phyloP scores from a whole-genome alignment of 2,888 invertebrate species.

The Drosophila anomalata region DNA sequence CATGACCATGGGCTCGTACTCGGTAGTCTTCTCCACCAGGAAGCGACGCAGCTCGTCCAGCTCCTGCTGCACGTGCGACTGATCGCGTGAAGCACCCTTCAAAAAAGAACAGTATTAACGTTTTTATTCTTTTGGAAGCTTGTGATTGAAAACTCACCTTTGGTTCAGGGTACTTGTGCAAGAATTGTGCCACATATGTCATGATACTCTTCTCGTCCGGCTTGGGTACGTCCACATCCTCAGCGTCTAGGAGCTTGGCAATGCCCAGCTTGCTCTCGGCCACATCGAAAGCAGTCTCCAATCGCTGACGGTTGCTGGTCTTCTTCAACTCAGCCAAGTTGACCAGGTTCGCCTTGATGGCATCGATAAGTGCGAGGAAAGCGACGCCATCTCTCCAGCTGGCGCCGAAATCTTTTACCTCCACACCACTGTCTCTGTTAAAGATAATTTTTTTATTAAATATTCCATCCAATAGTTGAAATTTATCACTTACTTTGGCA shows the following conservation, averaged over 20 bases:
- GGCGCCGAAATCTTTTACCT: slow-evolving; percentile 96
- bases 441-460: neutral
- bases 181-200: slow-evolving; percentile 99
- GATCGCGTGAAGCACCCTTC: slow-evolving; percentile 88
- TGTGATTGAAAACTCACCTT: slow-evolving; percentile 84
- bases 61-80: slow-evolving; percentile 91
- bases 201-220: slow-evolving; percentile 99
- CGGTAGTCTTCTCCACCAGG: slow-evolving; percentile 91
- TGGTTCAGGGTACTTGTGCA: slow-evolving; percentile 96
- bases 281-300: slow-evolving; percentile 96
- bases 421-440: slow-evolving; percentile 91
- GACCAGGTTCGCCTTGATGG: slow-evolving; percentile 95
- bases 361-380: slow-evolving; percentile 97
- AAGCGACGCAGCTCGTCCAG: slow-evolving; percentile 92
- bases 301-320: slow-evolving; percentile 90
- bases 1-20: slow-evolving; percentile 91
- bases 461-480: too few species aligned
- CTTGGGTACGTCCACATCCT: slow-evolving; percentile 97
- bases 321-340: slow-evolving; percentile 92
- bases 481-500: slow-evolving; percentile 88
- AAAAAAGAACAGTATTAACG: too few species aligned
- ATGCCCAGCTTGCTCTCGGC: slow-evolving; percentile 97
- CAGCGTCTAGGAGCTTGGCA: slow-evolving; percentile 95
- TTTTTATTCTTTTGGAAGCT: neutral
- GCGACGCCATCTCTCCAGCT: slow-evolving; percentile 98